Conservation (phyloP, 2,888 invertebrate species). For the Latrodectus hesperus region DNA sequence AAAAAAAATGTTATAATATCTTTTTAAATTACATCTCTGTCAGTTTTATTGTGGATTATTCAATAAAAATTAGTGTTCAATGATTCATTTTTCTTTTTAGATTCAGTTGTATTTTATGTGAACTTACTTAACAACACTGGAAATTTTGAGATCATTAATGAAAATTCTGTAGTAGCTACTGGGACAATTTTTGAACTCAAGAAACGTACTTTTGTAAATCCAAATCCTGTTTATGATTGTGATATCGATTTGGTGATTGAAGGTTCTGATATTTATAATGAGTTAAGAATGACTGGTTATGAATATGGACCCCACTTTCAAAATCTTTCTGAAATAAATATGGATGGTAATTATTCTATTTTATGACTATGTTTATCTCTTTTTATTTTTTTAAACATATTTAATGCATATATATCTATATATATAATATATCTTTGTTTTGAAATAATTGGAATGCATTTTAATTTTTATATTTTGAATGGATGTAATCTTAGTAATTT, state of each 20-base stretch:
- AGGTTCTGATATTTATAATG: slow-evolving; percentile 85
- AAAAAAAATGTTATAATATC: too few species aligned
- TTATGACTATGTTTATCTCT: not conserved
- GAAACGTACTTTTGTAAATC: slow-evolving; percentile 14
- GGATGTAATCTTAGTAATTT: not conserved
- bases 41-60: too few species aligned
- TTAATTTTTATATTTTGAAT: not conserved
- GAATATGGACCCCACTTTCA: slow-evolving; percentile 88
- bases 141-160: slow-evolving; percentile 76
- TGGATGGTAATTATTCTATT: slow-evolving; percentile 72
- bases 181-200: slow-evolving; percentile 72
- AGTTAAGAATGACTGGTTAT: slow-evolving; percentile 88
- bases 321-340: slow-evolving; percentile 85
- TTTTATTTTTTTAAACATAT: not conserved
- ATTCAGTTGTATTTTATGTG: slow-evolving; percentile 75
- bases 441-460: too few species aligned
- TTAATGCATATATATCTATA: too few species aligned
- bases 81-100: not conserved
- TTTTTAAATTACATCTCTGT: too few species aligned
- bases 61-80: too few species aligned
- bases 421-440: too few species aligned
- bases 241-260: slow-evolving; percentile 35
- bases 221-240: slow-evolving; percentile 33
- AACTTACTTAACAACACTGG: slow-evolving; percentile 77
- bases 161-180: slow-evolving; percentile 74